These are phyloP conservation scores for Taenioides sp. DNA, from an alignment of 2,797 vertebrate genomes.

Conservation along the genomic window DNA sequence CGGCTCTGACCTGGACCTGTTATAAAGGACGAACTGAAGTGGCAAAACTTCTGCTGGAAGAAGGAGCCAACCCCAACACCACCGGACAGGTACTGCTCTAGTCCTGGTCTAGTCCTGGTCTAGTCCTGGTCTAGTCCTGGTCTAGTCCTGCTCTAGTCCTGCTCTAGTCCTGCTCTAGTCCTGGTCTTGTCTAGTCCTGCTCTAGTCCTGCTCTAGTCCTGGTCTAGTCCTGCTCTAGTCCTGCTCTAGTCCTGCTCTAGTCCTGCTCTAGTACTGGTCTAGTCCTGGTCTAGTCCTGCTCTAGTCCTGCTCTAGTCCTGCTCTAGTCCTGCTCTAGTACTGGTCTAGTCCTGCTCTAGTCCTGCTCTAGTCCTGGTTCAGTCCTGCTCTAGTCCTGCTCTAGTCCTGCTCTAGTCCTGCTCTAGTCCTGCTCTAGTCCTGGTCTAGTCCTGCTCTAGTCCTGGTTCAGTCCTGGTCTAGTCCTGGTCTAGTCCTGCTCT, in stretches of 20 bases:
- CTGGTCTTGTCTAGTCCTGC: neutral
- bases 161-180: no score
- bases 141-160: neutral
- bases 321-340: neutral
- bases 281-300: neutral
- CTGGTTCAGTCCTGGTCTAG: no score
- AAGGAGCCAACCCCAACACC: conserved; percentile 87
- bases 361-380: no score
- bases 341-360: neutral
- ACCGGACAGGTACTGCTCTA: neutral
- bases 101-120: neutral
- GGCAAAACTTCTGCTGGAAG: conserved; percentile 83
- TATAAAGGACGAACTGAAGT: conserved; percentile 91
- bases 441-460: no score
- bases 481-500: no score
- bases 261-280: no score
- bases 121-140: neutral
- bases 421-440: no score
- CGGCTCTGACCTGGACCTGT: conserved; percentile 93
- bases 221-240: no score
- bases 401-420: no score
- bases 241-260: no score
- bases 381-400: no score
- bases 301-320: neutral
- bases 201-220: neutral